Conservation (phyloP, 2,113 vertebrate species). For the Caranx melampygus region DNA sequence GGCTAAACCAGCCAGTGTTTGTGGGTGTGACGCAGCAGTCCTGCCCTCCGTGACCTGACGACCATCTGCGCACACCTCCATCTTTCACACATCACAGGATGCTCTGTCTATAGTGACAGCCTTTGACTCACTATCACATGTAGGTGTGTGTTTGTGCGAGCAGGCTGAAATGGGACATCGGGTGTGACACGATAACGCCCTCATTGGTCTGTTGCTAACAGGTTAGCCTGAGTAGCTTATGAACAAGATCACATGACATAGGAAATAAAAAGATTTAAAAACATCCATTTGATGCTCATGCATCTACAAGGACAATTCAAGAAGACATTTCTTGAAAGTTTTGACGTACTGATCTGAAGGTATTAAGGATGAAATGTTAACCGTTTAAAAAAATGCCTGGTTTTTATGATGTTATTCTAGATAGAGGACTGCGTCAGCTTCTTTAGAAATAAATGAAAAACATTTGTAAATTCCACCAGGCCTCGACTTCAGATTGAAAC, state of each 20-base stretch:
- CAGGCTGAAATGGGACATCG: neutral
- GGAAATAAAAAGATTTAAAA: too few relatives aligned
- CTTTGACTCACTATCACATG: neutral
- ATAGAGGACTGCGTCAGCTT: neutral
- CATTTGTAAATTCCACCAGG: neutral
- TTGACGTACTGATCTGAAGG: too few relatives aligned
- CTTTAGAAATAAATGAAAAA: neutral
- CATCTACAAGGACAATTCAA: too few relatives aligned
- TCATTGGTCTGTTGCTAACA: too few relatives aligned
- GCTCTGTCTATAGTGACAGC: neutral
- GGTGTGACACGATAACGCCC: too few relatives aligned
- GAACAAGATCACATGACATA: too few relatives aligned
- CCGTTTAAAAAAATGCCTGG: too few relatives aligned
- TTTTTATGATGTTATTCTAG: neutral
- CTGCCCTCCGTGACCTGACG: conserved; percentile 45
- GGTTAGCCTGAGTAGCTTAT: too few relatives aligned
- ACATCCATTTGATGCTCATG: too few relatives aligned
- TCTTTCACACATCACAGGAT: conserved; percentile 26
- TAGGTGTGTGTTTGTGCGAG: neutral
- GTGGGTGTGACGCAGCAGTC: conserved; percentile 40
- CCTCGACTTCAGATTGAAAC: conserved; percentile 5
- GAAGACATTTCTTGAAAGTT: too few relatives aligned
- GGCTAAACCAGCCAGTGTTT: conserved; percentile 43
- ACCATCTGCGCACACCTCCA: conserved; percentile 58
- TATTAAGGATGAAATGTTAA: too few relatives aligned